phyloP scores from a whole-genome alignment of 2,797 vertebrate species.

The Betta splendens region DNA sequence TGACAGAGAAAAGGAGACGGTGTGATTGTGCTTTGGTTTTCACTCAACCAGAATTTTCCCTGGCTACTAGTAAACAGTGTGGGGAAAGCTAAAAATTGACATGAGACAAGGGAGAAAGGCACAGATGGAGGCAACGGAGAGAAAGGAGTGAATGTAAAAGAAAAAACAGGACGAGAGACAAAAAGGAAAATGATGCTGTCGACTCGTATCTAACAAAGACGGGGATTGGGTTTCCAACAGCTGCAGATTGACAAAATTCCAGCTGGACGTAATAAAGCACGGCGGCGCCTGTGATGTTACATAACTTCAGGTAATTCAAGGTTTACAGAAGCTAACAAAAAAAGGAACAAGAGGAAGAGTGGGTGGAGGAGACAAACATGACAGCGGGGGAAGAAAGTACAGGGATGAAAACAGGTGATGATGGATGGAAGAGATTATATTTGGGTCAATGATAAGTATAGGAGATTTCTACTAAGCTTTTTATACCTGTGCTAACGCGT shows the following conservation, averaged over 20 bases:
- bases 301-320: constrained; percentile 39
- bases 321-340: constrained; percentile 20
- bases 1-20: background rate
- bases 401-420: constrained; percentile 37
- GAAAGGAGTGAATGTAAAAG: background rate
- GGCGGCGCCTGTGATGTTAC: constrained; percentile 13
- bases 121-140: background rate
- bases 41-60: background rate
- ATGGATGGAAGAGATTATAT: no score
- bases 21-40: background rate
- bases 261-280: constrained; percentile 9
- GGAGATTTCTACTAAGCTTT: no score
- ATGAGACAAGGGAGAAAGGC: background rate
- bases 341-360: constrained; percentile 25
- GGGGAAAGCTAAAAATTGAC: constrained; percentile 2
- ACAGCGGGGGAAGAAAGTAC: constrained; percentile 33
- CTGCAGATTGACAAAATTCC: constrained; percentile 21
- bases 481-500: no score
- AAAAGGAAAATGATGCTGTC: background rate
- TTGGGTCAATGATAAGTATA: no score
- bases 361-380: constrained; percentile 41
- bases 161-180: background rate
- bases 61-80: background rate
- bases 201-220: constrained; percentile 20
- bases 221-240: constrained; percentile 8